Evolutionary conservation across 1,140 invertebrate species (phyloP).

Genomic region (Drosophila hydei): DNA sequence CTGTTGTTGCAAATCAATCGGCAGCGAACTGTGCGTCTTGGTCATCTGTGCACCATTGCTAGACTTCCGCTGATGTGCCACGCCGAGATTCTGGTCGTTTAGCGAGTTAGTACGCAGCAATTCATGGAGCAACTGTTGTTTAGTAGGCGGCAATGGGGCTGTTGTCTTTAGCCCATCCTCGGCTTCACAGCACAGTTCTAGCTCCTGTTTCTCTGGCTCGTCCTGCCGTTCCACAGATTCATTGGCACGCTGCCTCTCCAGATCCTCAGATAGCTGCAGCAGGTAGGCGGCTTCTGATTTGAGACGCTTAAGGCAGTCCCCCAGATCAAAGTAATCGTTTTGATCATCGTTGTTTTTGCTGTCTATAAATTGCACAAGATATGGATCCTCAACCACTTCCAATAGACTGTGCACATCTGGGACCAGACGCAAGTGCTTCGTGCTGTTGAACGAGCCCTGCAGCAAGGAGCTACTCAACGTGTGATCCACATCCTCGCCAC

Average conservation of each 20-base stretch:
- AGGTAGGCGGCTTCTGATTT: conserved; percentile 88
- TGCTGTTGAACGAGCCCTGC: conserved; percentile 53
- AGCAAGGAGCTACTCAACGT: conserved; percentile 58
- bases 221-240: conserved; percentile 37
- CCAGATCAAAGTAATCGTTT: conserved; percentile 85
- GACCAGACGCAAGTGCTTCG: conserved; percentile 85
- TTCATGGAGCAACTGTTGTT: conserved; percentile 50
- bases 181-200: conserved; percentile 71
- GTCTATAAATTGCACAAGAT: conserved; percentile 74
- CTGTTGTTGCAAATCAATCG: conserved; percentile 69
- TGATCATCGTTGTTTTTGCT: conserved; percentile 78
- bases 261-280: conserved; percentile 86
- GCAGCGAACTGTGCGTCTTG: conserved; percentile 66
- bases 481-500: conserved; percentile 56
- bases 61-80: conserved; percentile 55
- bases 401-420: conserved; percentile 88
- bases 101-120: conserved; percentile 70
- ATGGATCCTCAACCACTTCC: conserved; percentile 82
- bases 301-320: conserved; percentile 87
- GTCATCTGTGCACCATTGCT: conserved; percentile 34
- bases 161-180: conserved; percentile 73
- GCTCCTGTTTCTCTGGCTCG: conserved; percentile 74
- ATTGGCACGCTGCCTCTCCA: conserved; percentile 48
- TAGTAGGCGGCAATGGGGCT: conserved; percentile 11
- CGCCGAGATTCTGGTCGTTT: conserved; percentile 73